Evolutionary conservation across 1,140 invertebrate genomes (phyloP), one percentile per base, ranked within the genome.

Genomic region (Monomorium pharaonis): DNA sequence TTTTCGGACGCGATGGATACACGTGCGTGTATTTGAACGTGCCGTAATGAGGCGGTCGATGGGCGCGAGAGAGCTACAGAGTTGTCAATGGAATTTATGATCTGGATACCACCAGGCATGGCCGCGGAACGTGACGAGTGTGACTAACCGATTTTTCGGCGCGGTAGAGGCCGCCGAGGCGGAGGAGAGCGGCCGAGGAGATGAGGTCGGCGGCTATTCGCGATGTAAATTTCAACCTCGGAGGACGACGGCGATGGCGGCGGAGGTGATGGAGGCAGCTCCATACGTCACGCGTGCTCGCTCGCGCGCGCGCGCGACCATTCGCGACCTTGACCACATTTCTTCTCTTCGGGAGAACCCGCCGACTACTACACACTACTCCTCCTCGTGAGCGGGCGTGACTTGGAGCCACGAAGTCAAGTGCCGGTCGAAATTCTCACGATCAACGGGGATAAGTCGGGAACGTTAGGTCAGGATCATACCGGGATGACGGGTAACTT

Each of bases 121-220:
- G 56, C 63, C 75, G 65, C 75, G 70, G 56, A 84, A 74, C 76
- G 37, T 60, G 84, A 88, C 84, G 87, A 88, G 88, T 86, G 87
- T 92, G 92, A 91, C 90, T 83, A 92, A 92, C 86, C 87, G 87
- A 93, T 92, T 92, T 75, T 83, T 90, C 83, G 86, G 81, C 74
- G 69, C n/a, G n/a, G n/a, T n/a, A n/a, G n/a, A n/a, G n/a, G n/a
- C n/a, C n/a, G 51, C 12, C 33, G 37, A 42, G 72, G 60, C 44
- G 58, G 44, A 77, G 81, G 30, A 72, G 54, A 60, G 67, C n/a
- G n/a, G n/a, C n/a, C 33, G 77, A 37, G 21, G 49, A 74, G 75
- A 90, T 81, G 86, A 90, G 63, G 69, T 85, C 56, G 88, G 44
- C 81, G 75, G 62, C 84, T 84, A 87, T 89, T 89, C 88, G 86